phyloP scores from a whole-genome alignment of 2,888 invertebrate genomes.

The Zelleria hepariella region DNA sequence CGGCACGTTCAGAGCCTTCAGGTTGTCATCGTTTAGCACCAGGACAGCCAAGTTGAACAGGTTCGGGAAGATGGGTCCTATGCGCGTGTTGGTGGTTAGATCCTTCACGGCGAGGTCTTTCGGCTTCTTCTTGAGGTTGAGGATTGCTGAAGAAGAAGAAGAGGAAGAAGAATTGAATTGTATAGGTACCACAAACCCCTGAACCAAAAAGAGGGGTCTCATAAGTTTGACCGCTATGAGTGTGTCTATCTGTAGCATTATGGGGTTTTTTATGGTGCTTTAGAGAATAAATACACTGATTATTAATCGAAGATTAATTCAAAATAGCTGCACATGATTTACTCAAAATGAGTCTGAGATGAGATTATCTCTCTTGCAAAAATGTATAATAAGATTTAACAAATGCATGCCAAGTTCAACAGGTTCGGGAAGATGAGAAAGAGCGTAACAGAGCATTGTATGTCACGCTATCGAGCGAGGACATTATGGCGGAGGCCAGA shows the following conservation, averaged over 20 bases:
- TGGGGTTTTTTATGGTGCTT: background rate
- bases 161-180: background rate
- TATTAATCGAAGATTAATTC: too few species aligned
- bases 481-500: background rate
- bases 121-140: conserved; percentile 56
- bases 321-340: too few species aligned
- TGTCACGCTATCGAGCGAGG: background rate
- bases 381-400: background rate
- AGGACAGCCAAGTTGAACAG: conserved; percentile 73
- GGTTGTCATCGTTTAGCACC: conserved; percentile 71
- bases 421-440: too few species aligned
- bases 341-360: background rate
- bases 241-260: too few species aligned
- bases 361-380: background rate
- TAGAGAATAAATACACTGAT: background rate
- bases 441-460: background rate
- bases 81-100: conserved; percentile 68
- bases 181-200: background rate
- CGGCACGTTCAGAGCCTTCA: conserved; percentile 59
- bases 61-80: conserved; percentile 74
- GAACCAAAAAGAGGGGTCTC: background rate
- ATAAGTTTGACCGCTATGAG: too few species aligned
- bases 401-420: background rate
- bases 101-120: conserved; percentile 70
- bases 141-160: conserved; percentile 43